A percentile compares a stretch with the other conserved stretches of the same genome.
These are phyloP conservation scores for Elysia chlorotica DNA, from an alignment of 1,140 invertebrate species.

Conservation along the genomic window DNA sequence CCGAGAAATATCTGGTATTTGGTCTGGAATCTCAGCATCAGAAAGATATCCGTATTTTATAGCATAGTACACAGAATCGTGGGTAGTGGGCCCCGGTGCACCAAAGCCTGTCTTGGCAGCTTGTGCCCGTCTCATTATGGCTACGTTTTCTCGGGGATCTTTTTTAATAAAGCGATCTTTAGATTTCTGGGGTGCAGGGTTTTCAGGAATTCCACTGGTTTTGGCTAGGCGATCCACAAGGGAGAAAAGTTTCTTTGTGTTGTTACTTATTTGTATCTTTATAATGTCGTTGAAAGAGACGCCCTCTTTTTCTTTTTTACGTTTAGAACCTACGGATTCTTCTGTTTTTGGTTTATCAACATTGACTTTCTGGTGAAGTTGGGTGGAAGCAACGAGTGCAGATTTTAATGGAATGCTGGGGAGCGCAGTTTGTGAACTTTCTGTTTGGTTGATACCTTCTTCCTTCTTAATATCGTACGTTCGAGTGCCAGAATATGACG, in stretches of 20 bases:
- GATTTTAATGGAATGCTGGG: no score
- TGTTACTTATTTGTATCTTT: slow-evolving; percentile 33
- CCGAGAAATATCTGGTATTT: no score
- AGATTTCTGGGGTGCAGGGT: background rate
- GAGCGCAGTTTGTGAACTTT: no score
- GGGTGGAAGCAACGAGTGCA: no score
- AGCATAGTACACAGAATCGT: slow-evolving; percentile 11
- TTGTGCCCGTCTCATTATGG: slow-evolving; percentile 8
- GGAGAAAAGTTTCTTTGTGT: slow-evolving; percentile 33
- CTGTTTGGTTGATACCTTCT: no score
- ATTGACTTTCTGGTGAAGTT: no score
- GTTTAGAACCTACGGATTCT: background rate
- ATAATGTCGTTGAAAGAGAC: slow-evolving; percentile 36
- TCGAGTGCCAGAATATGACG: no score
- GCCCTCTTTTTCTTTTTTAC: background rate
- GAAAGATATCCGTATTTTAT: slow-evolving; percentile 15
- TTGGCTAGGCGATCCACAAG: slow-evolving; percentile 33
- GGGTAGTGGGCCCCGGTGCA: background rate
- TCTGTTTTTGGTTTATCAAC: no score
- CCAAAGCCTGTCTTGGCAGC: background rate
- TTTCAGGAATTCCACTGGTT: slow-evolving; percentile 21
- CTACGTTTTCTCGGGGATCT: slow-evolving; percentile 3
- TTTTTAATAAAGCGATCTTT: no score
- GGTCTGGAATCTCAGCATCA: background rate
- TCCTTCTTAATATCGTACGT: no score